Evolutionary conservation across 2,888 invertebrate genomes (phyloP), one percentile per base, ranked within the genome.

Genomic region (Periphyllus acericola): DNA sequence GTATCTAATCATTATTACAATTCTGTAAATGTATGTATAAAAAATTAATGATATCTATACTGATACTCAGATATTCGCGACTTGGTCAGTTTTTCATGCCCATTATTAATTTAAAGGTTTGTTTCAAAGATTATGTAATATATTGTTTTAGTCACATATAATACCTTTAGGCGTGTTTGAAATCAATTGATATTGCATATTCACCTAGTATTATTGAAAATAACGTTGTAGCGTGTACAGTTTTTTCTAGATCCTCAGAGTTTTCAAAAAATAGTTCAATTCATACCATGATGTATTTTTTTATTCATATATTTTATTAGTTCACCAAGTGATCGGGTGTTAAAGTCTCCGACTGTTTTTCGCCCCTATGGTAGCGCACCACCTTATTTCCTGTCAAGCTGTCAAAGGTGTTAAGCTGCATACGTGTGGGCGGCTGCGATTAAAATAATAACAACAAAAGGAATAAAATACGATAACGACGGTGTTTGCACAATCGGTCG

Each of bases 371-470:
- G 29, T 34, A 36, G 21, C 74, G 29, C 68, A 25, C 40, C 25
- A 29, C 71, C 81, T 82, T 8, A 66, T 66, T 82, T 71, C 32
- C 81, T 68, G 71, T 82, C 81, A 9, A 14, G 68, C 34, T 68
- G 40, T 29, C 81, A 81, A 46, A 68, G 3, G 6, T 46, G 29
- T 14, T 19, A 21, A 29, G 6, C 17, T 17, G 19, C 17, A 34
- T 72, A 25, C 21, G 68, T n/a, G 81, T 81, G 32, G 81, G 81
- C 71, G 71, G 32, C 71, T 19, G 21, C 32, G 71, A 71, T 82
- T 80, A 66, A 80, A 80, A 60, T 80, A 66, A 80, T 80, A 66
- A 82, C 29, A 32, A 71, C 81, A 52, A 71, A 68, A 68, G 40
- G 32, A 68, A 32, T 66, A 29, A 74, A 74, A 46, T 79, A 66